Percentiles rank a stretch among this genome's conserved stretches.
These are phyloP conservation scores for Cerastis leucographa DNA, from an alignment of 2,888 invertebrate genomes.

Conservation along the genomic window DNA sequence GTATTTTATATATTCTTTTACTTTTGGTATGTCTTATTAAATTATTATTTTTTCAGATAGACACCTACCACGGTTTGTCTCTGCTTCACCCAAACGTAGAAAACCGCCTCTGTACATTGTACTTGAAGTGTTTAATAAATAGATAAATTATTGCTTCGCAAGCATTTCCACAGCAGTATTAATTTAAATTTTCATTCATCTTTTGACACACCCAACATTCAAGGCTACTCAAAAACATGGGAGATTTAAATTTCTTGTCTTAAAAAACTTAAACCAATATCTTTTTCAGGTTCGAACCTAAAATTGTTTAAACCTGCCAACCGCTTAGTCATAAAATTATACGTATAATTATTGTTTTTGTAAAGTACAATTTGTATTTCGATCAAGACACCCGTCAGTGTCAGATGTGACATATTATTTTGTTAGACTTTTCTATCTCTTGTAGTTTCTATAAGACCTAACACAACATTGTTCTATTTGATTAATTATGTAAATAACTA, in stretches of 20 bases:
- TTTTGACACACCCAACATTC: background rate
- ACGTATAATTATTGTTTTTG: background rate
- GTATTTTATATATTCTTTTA: too few species aligned
- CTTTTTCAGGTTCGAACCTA: background rate
- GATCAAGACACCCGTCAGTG: background rate
- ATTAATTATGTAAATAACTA: background rate
- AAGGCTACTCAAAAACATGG: background rate
- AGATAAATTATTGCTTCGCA: background rate
- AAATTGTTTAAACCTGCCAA: background rate
- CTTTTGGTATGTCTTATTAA: too few species aligned
- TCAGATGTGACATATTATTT: too few species aligned
- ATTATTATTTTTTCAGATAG: too few species aligned
- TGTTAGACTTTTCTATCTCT: background rate
- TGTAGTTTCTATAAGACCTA: background rate
- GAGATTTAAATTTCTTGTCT: background rate
- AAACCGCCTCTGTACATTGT: too few species aligned
- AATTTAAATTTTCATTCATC: background rate
- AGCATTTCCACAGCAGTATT: background rate
- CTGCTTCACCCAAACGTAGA: too few species aligned
- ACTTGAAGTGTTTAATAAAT: too few species aligned
- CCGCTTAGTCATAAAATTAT: background rate
- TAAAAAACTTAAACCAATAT: background rate
- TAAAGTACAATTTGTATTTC: background rate
- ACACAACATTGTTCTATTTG: constrained; percentile 3
- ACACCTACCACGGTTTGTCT: too few species aligned